These are phyloP conservation scores for Drosophila testacea DNA, from an alignment of 2,888 invertebrate species.

Conservation along the genomic window DNA sequence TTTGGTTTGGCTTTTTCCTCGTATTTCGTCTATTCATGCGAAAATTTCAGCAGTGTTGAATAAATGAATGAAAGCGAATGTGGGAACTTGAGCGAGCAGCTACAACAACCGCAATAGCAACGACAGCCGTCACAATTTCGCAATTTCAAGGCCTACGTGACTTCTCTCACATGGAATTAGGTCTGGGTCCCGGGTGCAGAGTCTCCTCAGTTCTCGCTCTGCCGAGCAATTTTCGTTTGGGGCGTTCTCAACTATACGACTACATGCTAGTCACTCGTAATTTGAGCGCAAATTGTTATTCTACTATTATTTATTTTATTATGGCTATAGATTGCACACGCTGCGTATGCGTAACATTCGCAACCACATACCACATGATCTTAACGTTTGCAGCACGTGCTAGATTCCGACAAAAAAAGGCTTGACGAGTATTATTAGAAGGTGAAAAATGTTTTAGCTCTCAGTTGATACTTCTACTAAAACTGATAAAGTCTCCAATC, in stretches of 20 bases:
- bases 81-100: constrained; percentile 48
- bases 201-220: constrained; percentile 37
- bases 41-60: constrained; percentile 60
- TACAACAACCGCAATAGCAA: constrained; percentile 16
- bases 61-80: constrained; percentile 59
- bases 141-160: constrained; percentile 79
- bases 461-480: constrained; percentile 1
- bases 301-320: constrained; percentile 34
- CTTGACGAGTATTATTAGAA: constrained; percentile 44
- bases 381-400: constrained; percentile 54
- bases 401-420: constrained; percentile 36
- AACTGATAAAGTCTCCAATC: constrained; percentile 3
- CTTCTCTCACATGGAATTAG: constrained; percentile 69
- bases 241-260: constrained; percentile 18
- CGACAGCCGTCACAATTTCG: constrained; percentile 63
- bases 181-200: constrained; percentile 57
- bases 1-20: constrained; percentile 47
- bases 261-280: constrained; percentile 34
- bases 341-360: constrained; percentile 31
- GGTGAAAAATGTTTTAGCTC: background rate
- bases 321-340: constrained; percentile 14
- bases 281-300: constrained; percentile 35
- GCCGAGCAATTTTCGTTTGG: constrained; percentile 14
- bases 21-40: constrained; percentile 67
- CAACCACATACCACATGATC: constrained; percentile 56